Evolutionary conservation across 2,888 invertebrate species (phyloP).

Genomic region (Acronicta leporina): DNA sequence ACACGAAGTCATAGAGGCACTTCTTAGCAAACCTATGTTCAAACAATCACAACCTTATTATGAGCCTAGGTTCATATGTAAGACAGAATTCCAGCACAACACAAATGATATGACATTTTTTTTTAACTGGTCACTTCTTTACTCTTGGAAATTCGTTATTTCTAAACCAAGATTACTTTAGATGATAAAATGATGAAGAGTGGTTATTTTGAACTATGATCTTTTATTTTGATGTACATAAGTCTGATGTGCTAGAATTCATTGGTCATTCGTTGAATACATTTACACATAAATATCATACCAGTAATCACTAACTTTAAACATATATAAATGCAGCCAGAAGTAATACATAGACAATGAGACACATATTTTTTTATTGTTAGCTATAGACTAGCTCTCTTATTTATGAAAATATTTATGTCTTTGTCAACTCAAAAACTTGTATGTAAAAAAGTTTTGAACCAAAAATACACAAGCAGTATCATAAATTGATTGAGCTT

Average conservation of each 20-base stretch:
- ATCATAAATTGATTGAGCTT: background rate
- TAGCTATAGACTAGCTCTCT: background rate
- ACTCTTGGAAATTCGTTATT: too few relatives aligned
- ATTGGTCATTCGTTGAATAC: constrained; percentile 40
- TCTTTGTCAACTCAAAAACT: too few relatives aligned
- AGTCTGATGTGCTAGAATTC: constrained; percentile 36
- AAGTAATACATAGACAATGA: constrained; percentile 27
- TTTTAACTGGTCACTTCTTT: too few relatives aligned
- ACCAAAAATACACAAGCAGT: too few relatives aligned
- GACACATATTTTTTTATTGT: constrained; percentile 14
- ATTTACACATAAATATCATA: constrained; percentile 42
- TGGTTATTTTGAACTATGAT: too few relatives aligned
- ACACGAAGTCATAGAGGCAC: constrained; percentile 70
- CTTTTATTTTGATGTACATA: too few relatives aligned
- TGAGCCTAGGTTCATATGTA: constrained; percentile 73
- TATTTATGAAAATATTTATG: background rate
- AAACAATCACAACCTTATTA: constrained; percentile 84
- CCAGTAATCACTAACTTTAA: constrained; percentile 22
- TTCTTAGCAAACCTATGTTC: constrained; percentile 73
- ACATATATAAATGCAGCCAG: constrained; percentile 48
- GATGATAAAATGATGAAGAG: too few relatives aligned
- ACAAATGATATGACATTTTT: constrained; percentile 32
- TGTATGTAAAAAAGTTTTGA: too few relatives aligned
- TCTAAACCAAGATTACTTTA: too few relatives aligned
- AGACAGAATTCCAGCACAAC: constrained; percentile 51